A percentile compares a stretch with the other conserved stretches of the same genome.
Conservation (phyloP, 2,113 vertebrate species). For the Serinus canaria region DNA sequence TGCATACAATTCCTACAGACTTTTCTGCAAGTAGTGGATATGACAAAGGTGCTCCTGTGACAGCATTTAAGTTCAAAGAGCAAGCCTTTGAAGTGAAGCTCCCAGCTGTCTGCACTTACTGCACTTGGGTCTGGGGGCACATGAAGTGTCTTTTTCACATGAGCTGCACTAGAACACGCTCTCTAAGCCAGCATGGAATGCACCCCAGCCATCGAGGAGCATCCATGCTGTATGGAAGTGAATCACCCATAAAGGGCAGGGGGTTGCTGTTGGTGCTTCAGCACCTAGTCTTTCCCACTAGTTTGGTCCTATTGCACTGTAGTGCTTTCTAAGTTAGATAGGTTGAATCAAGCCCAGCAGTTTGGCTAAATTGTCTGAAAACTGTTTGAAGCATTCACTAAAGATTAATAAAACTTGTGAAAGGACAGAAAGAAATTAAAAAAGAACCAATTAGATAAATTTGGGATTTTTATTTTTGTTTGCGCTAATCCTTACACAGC, state of each 20-base stretch:
- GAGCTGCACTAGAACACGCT: background rate
- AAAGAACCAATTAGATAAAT: background rate
- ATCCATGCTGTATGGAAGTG: background rate
- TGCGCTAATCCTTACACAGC: background rate
- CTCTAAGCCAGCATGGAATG: background rate
- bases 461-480: background rate
- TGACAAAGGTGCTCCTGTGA: background rate
- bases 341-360: background rate
- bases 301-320: background rate
- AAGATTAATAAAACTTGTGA: background rate
- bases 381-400: background rate
- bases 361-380: background rate
- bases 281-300: background rate
- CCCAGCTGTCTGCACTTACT: background rate
- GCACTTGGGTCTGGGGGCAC: background rate
- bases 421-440: background rate
- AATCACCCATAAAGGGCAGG: background rate
- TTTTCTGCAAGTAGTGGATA: background rate
- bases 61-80: background rate
- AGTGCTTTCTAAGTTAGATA: background rate
- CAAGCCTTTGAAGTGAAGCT: background rate
- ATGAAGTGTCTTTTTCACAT: background rate
- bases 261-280: background rate
- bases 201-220: background rate
- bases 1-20: background rate